Base-by-base conservation (phyloP, 92 coral and sea anemone species). In the Porites evermanni region DNA sequence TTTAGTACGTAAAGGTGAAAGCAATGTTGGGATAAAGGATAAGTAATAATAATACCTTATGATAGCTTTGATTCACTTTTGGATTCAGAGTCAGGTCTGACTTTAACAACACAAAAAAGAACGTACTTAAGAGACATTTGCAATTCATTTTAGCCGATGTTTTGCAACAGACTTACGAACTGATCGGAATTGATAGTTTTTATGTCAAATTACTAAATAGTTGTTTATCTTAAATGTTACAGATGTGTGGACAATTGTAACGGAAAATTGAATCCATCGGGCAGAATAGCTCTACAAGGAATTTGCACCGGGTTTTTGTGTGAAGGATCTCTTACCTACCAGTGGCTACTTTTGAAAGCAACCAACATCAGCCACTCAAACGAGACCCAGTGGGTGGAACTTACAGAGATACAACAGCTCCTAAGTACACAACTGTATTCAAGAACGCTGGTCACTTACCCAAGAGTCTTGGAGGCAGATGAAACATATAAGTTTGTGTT, bases 221-320 rank as follows among this genome's bases (percentile, higher is more conserved):
- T 38, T 38, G 6, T 38, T 38, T 38, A 4, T 38, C 47, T 38
- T 38, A 38, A 38, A 38, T 38, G 47, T 86, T 76, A 0, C 78
- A 94, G 97, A 3, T 94, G 97, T 86, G 83, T 79, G 12, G 88
- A 89, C 24, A 94, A 92, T 61, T 94, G 97, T 77, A 74, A 81
- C 20, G 8, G 70, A 70, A 84, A 83, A 44, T 78, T 81, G 3
- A 88, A 89, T 54, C 95, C 95, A 12, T 87, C 95, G 10, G 44
- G 89, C 47, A 81, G 93, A n/a, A 6, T 94, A 61, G 90, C 93
- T 20, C 82, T 94, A 12, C 64, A 29, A 52, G 58, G 79, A 7
- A 64, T 67, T 23, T 94, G 97, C 61, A 53, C 32, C 21, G 87
- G 82, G 3, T 61, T 58, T 0, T 77, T 83, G 12, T 93, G 96